phyloP scores from a whole-genome alignment of 53 echinoderm and acorn worm species.

The Echinarachnius parma region DNA sequence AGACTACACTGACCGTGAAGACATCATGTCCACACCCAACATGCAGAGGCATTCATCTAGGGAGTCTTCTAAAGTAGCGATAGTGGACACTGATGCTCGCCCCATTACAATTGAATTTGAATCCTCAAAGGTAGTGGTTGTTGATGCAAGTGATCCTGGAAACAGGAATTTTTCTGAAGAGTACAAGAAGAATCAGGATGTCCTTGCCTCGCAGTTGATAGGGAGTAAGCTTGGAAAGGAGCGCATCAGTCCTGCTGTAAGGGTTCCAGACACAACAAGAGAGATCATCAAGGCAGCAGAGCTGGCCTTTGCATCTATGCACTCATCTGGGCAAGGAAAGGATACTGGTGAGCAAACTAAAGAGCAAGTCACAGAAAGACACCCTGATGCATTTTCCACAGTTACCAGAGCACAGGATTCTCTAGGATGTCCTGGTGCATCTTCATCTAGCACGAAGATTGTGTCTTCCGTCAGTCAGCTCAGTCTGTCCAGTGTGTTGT shows the following conservation, averaged over 20 bases:
- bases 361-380: too few relatives aligned
- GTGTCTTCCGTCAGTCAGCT: constrained; percentile 58
- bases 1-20: neutral
- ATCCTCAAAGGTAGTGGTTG: constrained; percentile 64
- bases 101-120: too few relatives aligned
- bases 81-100: constrained; percentile 23
- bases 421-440: neutral
- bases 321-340: constrained; percentile 1
- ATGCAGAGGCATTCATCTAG: constrained; percentile 6
- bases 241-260: constrained; percentile 3
- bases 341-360: neutral
- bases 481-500: constrained; percentile 85
- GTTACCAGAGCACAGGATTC: neutral
- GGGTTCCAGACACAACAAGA: constrained; percentile 10
- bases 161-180: constrained; percentile 2
- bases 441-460: neutral
- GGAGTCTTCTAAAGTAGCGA: constrained; percentile 19
- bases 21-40: neutral
- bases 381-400: neutral
- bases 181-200: constrained; percentile 32
- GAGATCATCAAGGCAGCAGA: constrained; percentile 25
- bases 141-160: constrained; percentile 40
- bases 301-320: neutral
- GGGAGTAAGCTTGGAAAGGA: constrained; percentile 28
- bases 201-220: constrained; percentile 30